Evolutionary conservation across 2,888 invertebrate genomes (phyloP).

Genomic region (Cactoblastis cactorum): DNA sequence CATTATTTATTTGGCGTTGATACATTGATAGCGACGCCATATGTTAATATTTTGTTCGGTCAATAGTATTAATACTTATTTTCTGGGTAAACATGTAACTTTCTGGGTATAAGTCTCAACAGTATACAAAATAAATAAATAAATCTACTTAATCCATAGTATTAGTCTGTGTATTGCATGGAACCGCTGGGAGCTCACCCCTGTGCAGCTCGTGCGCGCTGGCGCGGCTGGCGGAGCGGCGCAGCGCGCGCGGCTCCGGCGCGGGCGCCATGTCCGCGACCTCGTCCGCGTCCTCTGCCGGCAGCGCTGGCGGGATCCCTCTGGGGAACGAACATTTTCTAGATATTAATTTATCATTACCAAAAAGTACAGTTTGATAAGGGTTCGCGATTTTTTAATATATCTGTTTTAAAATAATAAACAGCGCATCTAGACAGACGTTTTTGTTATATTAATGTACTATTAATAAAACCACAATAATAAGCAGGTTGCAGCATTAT

Average conservation of each 20-base stretch:
- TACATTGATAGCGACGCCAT: no score
- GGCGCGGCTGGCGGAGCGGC: slow-evolving; percentile 14
- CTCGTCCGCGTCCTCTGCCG: slow-evolving; percentile 7
- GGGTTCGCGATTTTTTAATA: background rate
- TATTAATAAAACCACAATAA: no score
- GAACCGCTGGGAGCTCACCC: slow-evolving; percentile 25
- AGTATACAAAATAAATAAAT: no score
- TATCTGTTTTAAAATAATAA: background rate
- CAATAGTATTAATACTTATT: no score
- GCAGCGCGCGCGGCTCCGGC: slow-evolving; percentile 24
- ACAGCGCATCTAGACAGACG: no score
- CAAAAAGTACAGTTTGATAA: background rate
- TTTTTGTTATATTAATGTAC: no score
- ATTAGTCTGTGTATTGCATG: background rate
- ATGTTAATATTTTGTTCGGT: no score
- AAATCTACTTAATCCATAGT: no score
- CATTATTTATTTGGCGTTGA: no score
- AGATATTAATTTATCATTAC: background rate
- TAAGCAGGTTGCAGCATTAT: no score
- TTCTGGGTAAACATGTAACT: no score
- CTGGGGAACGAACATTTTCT: background rate
- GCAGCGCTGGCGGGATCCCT: slow-evolving; percentile 23
- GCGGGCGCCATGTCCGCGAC: slow-evolving; percentile 16
- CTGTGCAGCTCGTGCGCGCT: slow-evolving; percentile 35
- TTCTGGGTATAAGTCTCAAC: no score